Evolutionary conservation across 2,113 vertebrate genomes (phyloP).

Genomic region (Hylia prasina): DNA sequence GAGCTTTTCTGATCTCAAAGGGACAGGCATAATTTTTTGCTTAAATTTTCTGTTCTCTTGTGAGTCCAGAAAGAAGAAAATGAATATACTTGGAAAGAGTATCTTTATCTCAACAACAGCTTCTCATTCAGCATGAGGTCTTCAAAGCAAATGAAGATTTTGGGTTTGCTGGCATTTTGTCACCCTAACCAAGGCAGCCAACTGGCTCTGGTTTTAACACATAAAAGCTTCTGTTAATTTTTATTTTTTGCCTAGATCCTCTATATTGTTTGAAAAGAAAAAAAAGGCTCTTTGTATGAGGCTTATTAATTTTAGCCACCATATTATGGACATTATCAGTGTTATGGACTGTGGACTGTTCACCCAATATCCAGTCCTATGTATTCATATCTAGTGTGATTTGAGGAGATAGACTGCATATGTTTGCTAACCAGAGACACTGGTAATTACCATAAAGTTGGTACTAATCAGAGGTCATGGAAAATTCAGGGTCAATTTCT

Average conservation of each 20-base stretch:
- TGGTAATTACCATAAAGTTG: neutral
- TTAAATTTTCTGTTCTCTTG: neutral
- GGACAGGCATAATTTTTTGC: neutral
- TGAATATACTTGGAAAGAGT: neutral
- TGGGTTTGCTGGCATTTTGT: constrained; percentile 52
- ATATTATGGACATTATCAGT: neutral
- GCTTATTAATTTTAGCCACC: neutral
- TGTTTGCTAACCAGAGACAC: neutral
- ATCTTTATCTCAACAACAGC: constrained; percentile 53
- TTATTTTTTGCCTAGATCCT: neutral
- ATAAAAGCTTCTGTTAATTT: constrained; percentile 26
- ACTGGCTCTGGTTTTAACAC: constrained; percentile 44
- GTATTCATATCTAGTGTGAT: neutral
- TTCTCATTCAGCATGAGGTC: constrained; percentile 70
- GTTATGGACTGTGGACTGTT: neutral
- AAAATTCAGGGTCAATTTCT: neutral
- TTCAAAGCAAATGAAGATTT: constrained; percentile 50
- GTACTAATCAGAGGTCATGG: neutral
- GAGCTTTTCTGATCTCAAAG: neutral
- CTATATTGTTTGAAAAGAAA: neutral
- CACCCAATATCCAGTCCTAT: neutral
- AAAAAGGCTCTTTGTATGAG: neutral
- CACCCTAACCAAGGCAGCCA: constrained; percentile 49
- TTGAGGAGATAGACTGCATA: neutral
- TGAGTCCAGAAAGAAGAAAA: constrained; percentile 8